Conservation (phyloP, 2,888 invertebrate genomes). For the Pardosa pseudoannulata region DNA sequence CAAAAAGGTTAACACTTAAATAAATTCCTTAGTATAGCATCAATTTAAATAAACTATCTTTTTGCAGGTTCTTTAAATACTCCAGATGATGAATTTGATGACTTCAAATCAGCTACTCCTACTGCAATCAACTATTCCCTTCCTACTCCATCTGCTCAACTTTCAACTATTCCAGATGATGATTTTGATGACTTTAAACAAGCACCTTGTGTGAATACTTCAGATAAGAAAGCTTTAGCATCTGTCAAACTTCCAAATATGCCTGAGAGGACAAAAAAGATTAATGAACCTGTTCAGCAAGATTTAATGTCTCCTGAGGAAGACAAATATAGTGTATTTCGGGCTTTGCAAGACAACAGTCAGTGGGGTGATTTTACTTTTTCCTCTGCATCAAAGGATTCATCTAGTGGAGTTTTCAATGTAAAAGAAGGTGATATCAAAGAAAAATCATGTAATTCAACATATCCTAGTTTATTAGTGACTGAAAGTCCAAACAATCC, state of each 20-base stretch:
- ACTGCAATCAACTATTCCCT: slow-evolving; percentile 40
- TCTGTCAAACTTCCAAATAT: not conserved
- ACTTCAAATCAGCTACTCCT: slow-evolving; percentile 66
- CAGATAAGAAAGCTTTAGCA: not conserved
- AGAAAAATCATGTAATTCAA: not conserved
- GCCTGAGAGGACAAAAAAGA: not conserved
- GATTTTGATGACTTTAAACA: slow-evolving; percentile 72
- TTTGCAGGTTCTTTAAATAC: slow-evolving; percentile 32
- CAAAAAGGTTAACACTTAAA: no score
- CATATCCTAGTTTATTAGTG: not conserved
- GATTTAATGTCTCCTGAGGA: slow-evolving; percentile 71
- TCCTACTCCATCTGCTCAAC: slow-evolving; percentile 22
- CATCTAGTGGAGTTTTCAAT: not conserved
- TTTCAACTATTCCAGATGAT: slow-evolving; percentile 26
- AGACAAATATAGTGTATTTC: slow-evolving; percentile 74
- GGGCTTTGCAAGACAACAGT: slow-evolving; percentile 54
- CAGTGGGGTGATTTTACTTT: slow-evolving; percentile 37
- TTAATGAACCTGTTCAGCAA: not conserved
- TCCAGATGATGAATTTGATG: slow-evolving; percentile 71
- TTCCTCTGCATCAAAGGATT: not conserved
- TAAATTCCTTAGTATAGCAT: no score
- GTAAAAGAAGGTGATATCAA: no score
- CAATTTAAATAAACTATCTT: no score
- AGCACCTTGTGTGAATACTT: slow-evolving; percentile 11
- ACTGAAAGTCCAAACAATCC: not conserved